phyloP scores from a whole-genome alignment of 2,888 invertebrate genomes.

The Dasypolia templi region DNA sequence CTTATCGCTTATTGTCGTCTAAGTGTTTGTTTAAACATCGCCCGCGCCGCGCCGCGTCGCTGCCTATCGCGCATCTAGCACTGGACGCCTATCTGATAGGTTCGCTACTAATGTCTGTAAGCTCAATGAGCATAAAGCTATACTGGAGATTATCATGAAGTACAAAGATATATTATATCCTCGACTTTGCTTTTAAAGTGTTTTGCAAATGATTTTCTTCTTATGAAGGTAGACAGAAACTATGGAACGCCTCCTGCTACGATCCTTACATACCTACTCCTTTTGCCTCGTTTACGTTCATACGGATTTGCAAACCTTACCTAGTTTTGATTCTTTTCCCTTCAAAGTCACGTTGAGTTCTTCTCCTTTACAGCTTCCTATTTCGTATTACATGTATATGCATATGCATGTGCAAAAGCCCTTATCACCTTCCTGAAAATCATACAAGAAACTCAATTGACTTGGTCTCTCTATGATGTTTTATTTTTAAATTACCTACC shows the following conservation, averaged over 20 bases:
- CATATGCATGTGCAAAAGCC: neutral
- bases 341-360: neutral
- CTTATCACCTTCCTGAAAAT: neutral
- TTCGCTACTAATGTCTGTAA: slow-evolving; percentile 24
- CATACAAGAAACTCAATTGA: neutral
- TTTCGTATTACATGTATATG: neutral
- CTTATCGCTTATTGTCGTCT: slow-evolving; percentile 85
- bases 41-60: slow-evolving; percentile 31
- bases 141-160: slow-evolving; percentile 9
- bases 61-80: slow-evolving; percentile 50
- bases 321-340: neutral
- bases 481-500: neutral
- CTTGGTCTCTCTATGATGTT: neutral
- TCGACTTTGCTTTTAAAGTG: neutral
- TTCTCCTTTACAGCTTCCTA: neutral
- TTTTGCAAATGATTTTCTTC: too few species aligned
- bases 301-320: neutral
- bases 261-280: too few species aligned
- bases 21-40: slow-evolving; percentile 83
- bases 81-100: slow-evolving; percentile 28
- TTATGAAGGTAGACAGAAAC: too few species aligned
- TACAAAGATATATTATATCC: neutral
- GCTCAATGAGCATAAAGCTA: slow-evolving; percentile 10
- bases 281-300: too few species aligned
- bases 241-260: too few species aligned